These are phyloP conservation scores for Yoshiicerus persimilis DNA, from an alignment of 1,140 invertebrate genomes.

Conservation along the genomic window DNA sequence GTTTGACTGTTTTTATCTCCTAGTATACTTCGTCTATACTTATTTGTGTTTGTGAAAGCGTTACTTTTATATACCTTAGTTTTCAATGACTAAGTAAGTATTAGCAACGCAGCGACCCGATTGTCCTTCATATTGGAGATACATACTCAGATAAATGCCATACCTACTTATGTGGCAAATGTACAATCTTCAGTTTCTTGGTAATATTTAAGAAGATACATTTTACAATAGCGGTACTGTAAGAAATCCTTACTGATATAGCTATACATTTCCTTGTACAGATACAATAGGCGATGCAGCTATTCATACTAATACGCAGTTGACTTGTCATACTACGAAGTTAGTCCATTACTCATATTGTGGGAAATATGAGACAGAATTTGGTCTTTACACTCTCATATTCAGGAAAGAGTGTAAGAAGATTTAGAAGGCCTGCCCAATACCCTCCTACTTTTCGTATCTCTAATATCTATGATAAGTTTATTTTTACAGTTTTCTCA, in stretches of 20 bases:
- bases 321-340: neutral
- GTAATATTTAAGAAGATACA: too few relatives aligned
- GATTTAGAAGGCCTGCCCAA: neutral
- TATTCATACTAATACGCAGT: neutral
- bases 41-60: neutral
- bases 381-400: neutral
- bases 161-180: too few relatives aligned
- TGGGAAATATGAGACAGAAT: neutral
- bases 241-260: too few relatives aligned
- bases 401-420: too few relatives aligned
- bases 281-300: neutral
- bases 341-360: neutral
- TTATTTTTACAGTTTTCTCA: neutral
- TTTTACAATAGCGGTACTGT: too few relatives aligned
- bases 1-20: neutral
- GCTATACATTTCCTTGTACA: too few relatives aligned
- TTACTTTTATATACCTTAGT: neutral
- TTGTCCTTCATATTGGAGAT: slow-evolving; percentile 2
- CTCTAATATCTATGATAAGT: neutral
- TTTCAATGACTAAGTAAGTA: neutral
- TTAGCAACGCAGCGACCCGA: neutral
- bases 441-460: neutral
- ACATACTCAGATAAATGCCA: neutral
- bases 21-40: neutral
- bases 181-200: too few relatives aligned